Evolutionary conservation across 2,888 invertebrate genomes (phyloP), one percentile per base, ranked within the genome.

Genomic region (Antheraea assamensis): DNA sequence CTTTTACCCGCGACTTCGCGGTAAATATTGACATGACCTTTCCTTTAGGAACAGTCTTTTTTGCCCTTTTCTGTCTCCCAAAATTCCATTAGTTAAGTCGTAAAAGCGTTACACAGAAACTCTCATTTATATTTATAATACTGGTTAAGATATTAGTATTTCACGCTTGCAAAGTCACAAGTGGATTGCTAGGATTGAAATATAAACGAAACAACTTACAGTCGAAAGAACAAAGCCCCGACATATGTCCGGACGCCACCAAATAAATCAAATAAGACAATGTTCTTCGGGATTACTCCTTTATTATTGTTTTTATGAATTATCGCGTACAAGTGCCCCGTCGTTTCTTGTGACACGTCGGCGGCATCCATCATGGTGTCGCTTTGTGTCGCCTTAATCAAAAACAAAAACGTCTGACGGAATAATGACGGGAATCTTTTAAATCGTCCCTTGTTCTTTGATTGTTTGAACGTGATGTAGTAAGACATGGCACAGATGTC

Each of bases 291-390:
- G 79, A 84, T 89, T 87, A 88, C 85, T 84, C 85, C 84, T 86
- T 89, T 90, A 88, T 90, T 90, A 89, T 90, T 87, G 83, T 89
- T 89, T 89, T 89, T 89, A 91, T 92, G 90, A 92, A 92, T 92
- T 92, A 93, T 92, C 88, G 88, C 84, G 87, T 86, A 86, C 90
- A 87, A 87, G 84, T 89, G 86, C 88, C 42, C 85, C 85, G 89
- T 84, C 87, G 89, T 89, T 90, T 90, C 87, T 87, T 91, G 91
- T 88, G 87, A 89, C 82, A 80, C 77, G 80, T 84, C 84, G 88
- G 88, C 87, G 89, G 89, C 92, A 92, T 93, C 83, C 87, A 90
- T 93, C 92, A 92, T 86, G 35, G 35, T 35, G 68, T 68, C 68
- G 35, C 68, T 68, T 35, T 68, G 68, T 35, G 68, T 68, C 68